Evolutionary conservation across 2,797 vertebrate species (phyloP), one percentile per base, ranked within the genome.

Genomic region (Melopsittacus undulatus): DNA sequence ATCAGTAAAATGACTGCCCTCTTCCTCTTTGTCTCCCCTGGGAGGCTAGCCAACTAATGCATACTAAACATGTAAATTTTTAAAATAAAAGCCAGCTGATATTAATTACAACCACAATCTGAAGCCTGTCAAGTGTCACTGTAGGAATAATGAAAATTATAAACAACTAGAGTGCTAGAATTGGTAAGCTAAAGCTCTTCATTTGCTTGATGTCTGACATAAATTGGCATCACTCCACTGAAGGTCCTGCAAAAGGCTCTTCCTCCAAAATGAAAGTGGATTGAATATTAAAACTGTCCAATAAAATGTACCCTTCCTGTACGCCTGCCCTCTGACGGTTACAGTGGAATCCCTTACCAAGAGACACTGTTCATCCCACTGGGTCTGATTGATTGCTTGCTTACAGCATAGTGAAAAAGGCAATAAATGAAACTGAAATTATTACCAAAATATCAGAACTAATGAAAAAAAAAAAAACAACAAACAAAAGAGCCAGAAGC

Each of bases 131-230:
- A 85, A 83, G 34, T 14, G 34, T 87, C 85, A 77, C n/a, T 80
- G 27, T 48, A 94, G 57, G 51, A 81, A 64, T 30, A 64, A 45
- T 1, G 38, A 75, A 87, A 92, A 91, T 48, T 70, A 59, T n/a
- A 84, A 78, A 82, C 49, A 89, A 77, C 36, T 29, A 85, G 23
- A 95, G 73, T 64, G 27, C 46, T 83, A 69, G 43, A 88, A 84
- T 70, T 11, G 12, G n/a, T 76, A 92, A 74, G 78, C 68, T 84
- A 95, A 70, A 84, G 51, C 8, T 94, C 61, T 94, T 96, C n/a
- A 78, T 91, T 92, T 85, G 13, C n/a, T 69, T 67, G 16, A 22
- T 91, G 20, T 87, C 79, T 83, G 23, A 32, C 36, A 85, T 36
- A 81, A 91, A 67, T 9, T 48, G 68, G 21, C 51, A 80, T 67